Base-by-base conservation (phyloP, 2,797 vertebrate species). In the Takifugu rubripes region DNA sequence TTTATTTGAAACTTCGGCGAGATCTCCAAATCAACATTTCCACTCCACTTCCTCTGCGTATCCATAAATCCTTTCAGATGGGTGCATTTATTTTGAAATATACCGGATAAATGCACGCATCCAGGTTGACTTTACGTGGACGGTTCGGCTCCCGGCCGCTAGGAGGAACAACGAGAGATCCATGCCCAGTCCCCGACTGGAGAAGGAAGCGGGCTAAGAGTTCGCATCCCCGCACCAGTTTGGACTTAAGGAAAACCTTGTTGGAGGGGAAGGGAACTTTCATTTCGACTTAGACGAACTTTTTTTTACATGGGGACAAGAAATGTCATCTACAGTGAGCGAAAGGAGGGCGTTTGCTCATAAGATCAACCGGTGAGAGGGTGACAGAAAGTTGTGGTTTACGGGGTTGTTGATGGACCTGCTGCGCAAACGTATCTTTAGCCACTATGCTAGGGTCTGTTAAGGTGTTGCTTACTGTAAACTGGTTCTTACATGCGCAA, bases 321-420 rank as follows among this genome's bases (percentile, higher is more conserved):
- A 72, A 64, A 93, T 92, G 91, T 84, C 92, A 79, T 90, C 92
- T 42, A 84, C 93, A 21, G 84, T 85, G 43, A 90, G 88, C 64
- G 94, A 96, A 54, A 90, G 94, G 87, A 93, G 94, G 84, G 94
- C 94, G 68, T 96, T 96, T 78, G 94, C 94, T 59, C 93, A 94
- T 77, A 95, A 94, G 84, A 96, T 95, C 80, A 96, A 94, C 90
- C 93, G 94, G 94, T 96, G 90, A 90, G 84, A 48, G 45, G 16
- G 29, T 2, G 10, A 52, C 56, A 49, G 44, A 81, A 87, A 21
- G 77, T 87, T 84, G 50, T 59, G 61, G 74, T 81, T 75, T 55
- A 52, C 52, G 54, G 9, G 65, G 46, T 5, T 10, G 5, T 42
- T 53, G 54, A 76, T 58, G 78, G 82, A 85, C 66, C 75, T 49